These are phyloP conservation scores for Tiliacea aurago DNA, from an alignment of 2,888 invertebrate genomes.

Conservation along the genomic window DNA sequence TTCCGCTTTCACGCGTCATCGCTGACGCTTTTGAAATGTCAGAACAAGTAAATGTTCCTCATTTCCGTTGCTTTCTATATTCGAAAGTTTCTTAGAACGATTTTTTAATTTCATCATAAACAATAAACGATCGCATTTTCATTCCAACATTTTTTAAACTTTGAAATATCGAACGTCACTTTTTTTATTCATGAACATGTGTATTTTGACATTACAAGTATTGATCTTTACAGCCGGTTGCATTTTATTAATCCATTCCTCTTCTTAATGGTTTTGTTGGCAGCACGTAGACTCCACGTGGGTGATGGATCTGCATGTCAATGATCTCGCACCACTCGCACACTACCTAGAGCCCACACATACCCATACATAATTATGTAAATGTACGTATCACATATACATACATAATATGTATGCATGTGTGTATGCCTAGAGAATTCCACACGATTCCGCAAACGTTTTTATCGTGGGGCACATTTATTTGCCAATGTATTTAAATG, in stretches of 20 bases:
- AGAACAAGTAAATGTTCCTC: slow-evolving; percentile 48
- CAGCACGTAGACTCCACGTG: slow-evolving; percentile 50
- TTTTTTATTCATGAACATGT: slow-evolving; percentile 17
- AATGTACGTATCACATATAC: neutral
- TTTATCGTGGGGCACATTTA: slow-evolving; percentile 50
- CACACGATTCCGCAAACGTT: slow-evolving; percentile 35
- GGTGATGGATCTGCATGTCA: slow-evolving; percentile 58
- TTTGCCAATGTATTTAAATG: slow-evolving; percentile 46
- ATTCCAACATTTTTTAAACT: neutral
- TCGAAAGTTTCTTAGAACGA: slow-evolving; percentile 56
- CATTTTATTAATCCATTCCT: slow-evolving; percentile 30
- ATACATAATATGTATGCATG: neutral
- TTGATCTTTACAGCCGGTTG: slow-evolving; percentile 38
- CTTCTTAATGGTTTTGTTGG: slow-evolving; percentile 58
- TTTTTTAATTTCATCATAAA: slow-evolving; percentile 30
- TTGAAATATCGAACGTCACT: slow-evolving; percentile 16
- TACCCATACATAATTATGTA: neutral
- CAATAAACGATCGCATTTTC: slow-evolving; percentile 1
- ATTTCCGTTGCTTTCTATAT: slow-evolving; percentile 61
- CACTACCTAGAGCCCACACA: slow-evolving; percentile 55
- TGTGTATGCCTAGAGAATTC: slow-evolving; percentile 33
- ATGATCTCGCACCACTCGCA: slow-evolving; percentile 62
- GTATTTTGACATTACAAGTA: slow-evolving; percentile 31
- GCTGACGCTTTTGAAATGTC: slow-evolving; percentile 60
- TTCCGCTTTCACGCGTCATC: slow-evolving; percentile 71